Conservation (phyloP, 2,113 vertebrate genomes). For the Rhinoderma darwinii region DNA sequence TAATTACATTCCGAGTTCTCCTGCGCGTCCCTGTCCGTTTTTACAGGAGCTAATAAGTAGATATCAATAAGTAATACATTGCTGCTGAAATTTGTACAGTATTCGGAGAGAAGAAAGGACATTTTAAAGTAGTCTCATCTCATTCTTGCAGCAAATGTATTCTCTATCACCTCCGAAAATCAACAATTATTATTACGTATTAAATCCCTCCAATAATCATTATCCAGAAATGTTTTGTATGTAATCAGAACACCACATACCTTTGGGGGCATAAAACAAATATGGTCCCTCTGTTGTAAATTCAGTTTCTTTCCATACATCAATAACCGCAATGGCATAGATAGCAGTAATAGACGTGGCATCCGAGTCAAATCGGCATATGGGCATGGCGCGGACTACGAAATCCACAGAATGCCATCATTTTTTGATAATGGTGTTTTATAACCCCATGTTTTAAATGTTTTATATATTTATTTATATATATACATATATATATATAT, state of each 20-base stretch:
- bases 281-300: neutral
- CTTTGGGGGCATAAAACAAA: neutral
- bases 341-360: no score
- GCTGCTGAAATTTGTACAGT: neutral
- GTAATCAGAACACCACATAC: neutral
- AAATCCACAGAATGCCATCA: neutral
- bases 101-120: neutral
- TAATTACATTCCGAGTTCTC: no score
- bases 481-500: no score
- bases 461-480: no score
- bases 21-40: neutral
- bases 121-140: neutral
- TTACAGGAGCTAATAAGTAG: neutral
- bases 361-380: no score
- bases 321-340: neutral
- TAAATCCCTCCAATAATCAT: neutral
- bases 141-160: neutral
- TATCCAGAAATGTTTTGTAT: neutral
- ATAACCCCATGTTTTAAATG: no score
- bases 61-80: constrained; percentile 11
- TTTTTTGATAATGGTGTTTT: no score
- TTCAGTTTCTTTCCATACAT: neutral
- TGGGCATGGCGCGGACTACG: no score
- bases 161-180: neutral
- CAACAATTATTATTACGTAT: neutral